Evolutionary conservation across 2,113 vertebrate species (phyloP).

Genomic region (Heliornis fulica): DNA sequence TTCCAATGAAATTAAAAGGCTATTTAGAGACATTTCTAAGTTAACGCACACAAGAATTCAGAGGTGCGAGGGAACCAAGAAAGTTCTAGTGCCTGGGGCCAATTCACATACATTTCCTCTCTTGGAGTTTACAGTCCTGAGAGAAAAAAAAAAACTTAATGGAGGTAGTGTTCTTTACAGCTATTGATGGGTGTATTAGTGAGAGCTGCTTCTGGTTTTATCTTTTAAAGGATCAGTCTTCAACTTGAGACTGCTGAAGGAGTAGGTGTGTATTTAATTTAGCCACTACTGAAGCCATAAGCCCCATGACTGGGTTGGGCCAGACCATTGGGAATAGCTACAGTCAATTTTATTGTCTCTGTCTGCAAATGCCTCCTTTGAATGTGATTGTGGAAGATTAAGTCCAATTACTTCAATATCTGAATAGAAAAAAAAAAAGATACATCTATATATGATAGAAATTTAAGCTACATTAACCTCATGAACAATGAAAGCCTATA

Average conservation of each 20-base stretch:
- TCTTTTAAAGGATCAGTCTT: not conserved
- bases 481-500: not conserved
- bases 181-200: not conserved
- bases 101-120: not conserved
- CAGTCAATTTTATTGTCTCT: not conserved
- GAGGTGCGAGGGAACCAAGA: not conserved
- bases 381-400: not conserved
- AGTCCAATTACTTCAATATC: not conserved
- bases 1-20: not conserved
- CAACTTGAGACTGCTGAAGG: not conserved
- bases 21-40: not conserved
- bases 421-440: not conserved
- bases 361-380: not conserved
- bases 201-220: not conserved
- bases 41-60: not conserved
- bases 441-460: not conserved
- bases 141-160: not conserved
- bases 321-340: not conserved
- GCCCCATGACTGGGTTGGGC: not conserved
- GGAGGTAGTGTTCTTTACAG: not conserved
- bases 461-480: not conserved
- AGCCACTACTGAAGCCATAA: not conserved
- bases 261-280: not conserved
- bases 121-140: not conserved
- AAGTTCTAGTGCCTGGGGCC: not conserved